Percentiles rank a stretch among this genome's conserved stretches.
Evolutionary conservation across 2,888 invertebrate species (phyloP).

Genomic region (Parnassius glacialis): DNA sequence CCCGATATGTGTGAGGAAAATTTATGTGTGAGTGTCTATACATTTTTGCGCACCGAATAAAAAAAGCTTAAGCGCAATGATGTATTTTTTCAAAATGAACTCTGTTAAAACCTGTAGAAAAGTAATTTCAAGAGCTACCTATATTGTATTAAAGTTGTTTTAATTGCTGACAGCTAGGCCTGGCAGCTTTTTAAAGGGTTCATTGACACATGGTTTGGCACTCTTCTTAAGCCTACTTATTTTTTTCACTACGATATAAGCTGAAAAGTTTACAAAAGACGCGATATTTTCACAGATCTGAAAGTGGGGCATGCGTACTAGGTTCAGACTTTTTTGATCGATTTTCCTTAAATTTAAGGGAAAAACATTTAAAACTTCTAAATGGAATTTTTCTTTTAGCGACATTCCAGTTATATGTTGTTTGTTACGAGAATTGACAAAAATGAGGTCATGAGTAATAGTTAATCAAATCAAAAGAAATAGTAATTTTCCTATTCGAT

Average conservation of each 20-base stretch:
- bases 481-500: constrained; percentile 56
- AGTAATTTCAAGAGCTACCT: constrained; percentile 46
- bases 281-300: constrained; percentile 60
- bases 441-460: constrained; percentile 58
- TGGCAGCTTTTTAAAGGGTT: constrained; percentile 67
- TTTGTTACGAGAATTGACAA: constrained; percentile 51
- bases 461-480: constrained; percentile 43
- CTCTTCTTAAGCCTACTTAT: constrained; percentile 61
- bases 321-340: constrained; percentile 47
- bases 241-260: constrained; percentile 57
- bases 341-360: constrained; percentile 56
- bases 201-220: constrained; percentile 76
- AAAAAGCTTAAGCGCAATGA: constrained; percentile 60
- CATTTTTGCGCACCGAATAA: constrained; percentile 59
- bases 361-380: constrained; percentile 39
- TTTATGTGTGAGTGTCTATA: constrained; percentile 65
- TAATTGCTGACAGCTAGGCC: constrained; percentile 38
- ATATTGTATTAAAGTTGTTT: constrained; percentile 44
- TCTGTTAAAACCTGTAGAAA: constrained; percentile 44
- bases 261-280: constrained; percentile 62
- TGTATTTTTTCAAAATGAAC: constrained; percentile 60
- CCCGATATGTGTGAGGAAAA: constrained; percentile 39
- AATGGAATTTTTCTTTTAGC: constrained; percentile 34
- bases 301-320: constrained; percentile 66
- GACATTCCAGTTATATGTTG: constrained; percentile 38